phyloP scores from a whole-genome alignment of 2,888 invertebrate genomes.

The Callyntrura guangdongensis region DNA sequence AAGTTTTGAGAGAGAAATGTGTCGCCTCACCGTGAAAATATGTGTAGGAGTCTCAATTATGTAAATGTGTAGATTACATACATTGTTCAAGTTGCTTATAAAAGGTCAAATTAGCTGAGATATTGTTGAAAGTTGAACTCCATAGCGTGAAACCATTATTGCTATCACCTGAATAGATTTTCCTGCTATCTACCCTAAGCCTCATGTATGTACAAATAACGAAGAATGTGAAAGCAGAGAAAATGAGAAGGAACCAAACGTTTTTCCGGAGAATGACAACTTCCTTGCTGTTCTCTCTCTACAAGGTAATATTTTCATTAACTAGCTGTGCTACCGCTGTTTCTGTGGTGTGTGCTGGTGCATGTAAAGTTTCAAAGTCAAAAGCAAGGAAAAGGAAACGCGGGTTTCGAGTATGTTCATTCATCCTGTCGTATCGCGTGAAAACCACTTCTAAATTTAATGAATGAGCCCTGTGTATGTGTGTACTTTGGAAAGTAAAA shows the following conservation, averaged over 20 bases:
- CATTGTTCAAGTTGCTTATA: too few relatives aligned
- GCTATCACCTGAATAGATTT: background rate
- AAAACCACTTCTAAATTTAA: slow-evolving; percentile 58
- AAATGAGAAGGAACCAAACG: slow-evolving; percentile 51
- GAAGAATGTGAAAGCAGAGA: slow-evolving; percentile 56
- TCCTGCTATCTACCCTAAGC: background rate
- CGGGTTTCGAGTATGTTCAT: background rate
- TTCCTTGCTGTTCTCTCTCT: slow-evolving; percentile 43
- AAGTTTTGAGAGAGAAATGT: background rate
- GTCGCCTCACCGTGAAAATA: background rate
- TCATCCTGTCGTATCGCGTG: background rate
- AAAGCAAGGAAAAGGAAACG: background rate
- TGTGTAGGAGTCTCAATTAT: too few relatives aligned
- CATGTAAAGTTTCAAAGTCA: background rate
- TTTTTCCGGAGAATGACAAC: slow-evolving; percentile 61
- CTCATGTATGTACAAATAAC: background rate
- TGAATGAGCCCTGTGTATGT: slow-evolving; percentile 1
- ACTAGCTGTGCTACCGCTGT: background rate
- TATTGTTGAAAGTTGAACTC: too few relatives aligned
- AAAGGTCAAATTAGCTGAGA: too few relatives aligned
- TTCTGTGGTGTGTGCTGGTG: background rate
- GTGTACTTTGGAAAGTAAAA: slow-evolving; percentile 35
- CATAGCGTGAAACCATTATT: background rate
- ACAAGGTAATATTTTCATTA: background rate
- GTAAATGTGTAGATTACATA: too few relatives aligned